Evolutionary conservation across 2,797 vertebrate genomes (phyloP).

Genomic region (Molossus molossus): DNA sequence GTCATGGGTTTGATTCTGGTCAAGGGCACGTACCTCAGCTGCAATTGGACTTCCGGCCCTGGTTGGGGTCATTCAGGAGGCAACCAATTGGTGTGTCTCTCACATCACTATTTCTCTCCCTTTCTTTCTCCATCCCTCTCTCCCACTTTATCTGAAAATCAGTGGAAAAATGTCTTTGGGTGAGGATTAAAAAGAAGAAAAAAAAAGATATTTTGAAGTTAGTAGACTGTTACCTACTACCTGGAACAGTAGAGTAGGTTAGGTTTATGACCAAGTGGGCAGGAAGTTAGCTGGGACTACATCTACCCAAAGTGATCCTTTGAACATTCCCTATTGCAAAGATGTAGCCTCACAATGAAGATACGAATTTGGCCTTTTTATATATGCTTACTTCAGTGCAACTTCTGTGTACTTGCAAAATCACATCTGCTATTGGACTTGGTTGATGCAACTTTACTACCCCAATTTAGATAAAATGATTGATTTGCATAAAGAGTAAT

Average conservation of each 20-base stretch:
- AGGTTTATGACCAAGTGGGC: not conserved
- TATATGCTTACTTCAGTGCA: not conserved
- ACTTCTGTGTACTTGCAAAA: not conserved
- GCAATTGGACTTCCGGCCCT: too few relatives aligned
- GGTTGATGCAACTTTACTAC: not conserved
- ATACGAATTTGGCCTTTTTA: not conserved
- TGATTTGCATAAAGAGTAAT: conserved; percentile 18
- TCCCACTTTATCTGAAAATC: too few relatives aligned
- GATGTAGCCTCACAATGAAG: not conserved
- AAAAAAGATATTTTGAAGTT: conserved; percentile 32
- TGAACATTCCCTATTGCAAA: not conserved
- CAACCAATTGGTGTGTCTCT: too few relatives aligned
- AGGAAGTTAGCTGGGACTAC: not conserved
- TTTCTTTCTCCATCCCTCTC: too few relatives aligned
- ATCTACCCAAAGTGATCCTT: not conserved
- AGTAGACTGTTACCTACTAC: not conserved
- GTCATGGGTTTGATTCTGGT: too few relatives aligned
- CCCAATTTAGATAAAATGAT: conserved; percentile 38
- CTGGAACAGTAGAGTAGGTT: not conserved
- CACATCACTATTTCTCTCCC: too few relatives aligned
- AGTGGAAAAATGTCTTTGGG: too few relatives aligned
- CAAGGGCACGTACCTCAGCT: too few relatives aligned
- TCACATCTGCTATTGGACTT: not conserved
- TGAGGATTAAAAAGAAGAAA: not conserved
- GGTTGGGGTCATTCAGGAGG: too few relatives aligned